Evolutionary conservation across 2,797 vertebrate genomes (phyloP).

Genomic region (Margarornis squamiger): DNA sequence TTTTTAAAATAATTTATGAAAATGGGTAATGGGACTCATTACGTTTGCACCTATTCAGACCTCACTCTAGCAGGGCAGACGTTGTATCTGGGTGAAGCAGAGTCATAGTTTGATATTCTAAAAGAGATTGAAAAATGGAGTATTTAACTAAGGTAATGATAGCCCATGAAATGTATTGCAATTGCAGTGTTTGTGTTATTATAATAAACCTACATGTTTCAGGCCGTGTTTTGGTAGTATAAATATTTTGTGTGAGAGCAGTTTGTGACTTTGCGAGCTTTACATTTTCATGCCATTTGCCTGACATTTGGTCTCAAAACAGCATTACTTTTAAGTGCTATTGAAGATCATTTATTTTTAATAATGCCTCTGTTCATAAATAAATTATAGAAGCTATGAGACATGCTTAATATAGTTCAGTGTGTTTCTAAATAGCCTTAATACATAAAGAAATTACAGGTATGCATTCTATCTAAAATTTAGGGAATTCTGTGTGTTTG

Average conservation of each 20-base stretch:
- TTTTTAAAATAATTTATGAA: background rate
- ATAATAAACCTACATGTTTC: conserved; percentile 28
- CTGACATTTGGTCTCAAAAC: conserved; percentile 73
- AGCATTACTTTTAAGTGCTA: conserved; percentile 70
- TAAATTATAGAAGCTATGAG: conserved; percentile 70
- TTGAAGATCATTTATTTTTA: conserved; percentile 76
- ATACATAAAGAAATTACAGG: conserved; percentile 32
- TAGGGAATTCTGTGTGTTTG: background rate
- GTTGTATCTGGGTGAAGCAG: background rate
- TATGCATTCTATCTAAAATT: background rate
- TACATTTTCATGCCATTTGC: conserved; percentile 68
- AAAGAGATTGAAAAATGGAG: background rate
- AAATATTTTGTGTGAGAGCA: conserved; percentile 59
- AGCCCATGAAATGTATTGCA: background rate
- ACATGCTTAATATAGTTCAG: conserved; percentile 47
- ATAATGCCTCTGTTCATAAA: conserved; percentile 71
- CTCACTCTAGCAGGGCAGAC: background rate
- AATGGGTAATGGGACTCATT: background rate
- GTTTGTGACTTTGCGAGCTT: conserved; percentile 58
- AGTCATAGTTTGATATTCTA: background rate
- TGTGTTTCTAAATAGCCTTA: conserved; percentile 57
- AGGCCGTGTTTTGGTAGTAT: conserved; percentile 20
- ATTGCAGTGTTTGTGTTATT: conserved; percentile 15
- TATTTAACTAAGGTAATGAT: background rate
- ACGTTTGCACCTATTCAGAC: background rate